A percentile compares a stretch with the other conserved stretches of the same genome.
These are phyloP conservation scores for Charadrius vociferus DNA, from an alignment of 2,113 vertebrate species.

Conservation along the genomic window DNA sequence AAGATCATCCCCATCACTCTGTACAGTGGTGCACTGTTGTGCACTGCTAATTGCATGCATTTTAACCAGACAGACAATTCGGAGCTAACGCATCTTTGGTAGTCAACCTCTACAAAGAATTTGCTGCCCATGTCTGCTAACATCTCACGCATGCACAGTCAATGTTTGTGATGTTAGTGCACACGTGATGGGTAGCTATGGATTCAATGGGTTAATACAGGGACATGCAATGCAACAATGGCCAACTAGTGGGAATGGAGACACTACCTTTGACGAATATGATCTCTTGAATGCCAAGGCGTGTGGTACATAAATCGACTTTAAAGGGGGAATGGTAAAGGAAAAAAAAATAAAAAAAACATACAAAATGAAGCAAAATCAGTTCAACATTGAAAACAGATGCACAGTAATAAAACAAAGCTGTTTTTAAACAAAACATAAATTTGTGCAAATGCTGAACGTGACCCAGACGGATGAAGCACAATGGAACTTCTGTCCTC, in stretches of 20 bases:
- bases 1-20: background rate
- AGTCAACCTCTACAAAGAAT: background rate
- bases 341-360: constrained; percentile 76
- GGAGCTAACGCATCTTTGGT: background rate
- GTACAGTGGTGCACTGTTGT: background rate
- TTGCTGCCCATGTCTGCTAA: background rate
- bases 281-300: constrained; percentile 97
- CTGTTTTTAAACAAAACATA: constrained; percentile 13
- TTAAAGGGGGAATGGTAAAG: constrained; percentile 79
- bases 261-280: constrained; percentile 96
- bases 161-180: constrained; percentile 66
- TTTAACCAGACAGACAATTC: background rate
- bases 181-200: constrained; percentile 13
- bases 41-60: constrained; percentile 43
- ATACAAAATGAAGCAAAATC: constrained; percentile 86
- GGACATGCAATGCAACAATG: constrained; percentile 77
- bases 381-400: constrained; percentile 77
- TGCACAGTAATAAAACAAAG: constrained; percentile 56
- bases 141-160: constrained; percentile 58
- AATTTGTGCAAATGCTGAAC: constrained; percentile 4
- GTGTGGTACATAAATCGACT: constrained; percentile 97
- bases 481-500: background rate
- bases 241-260: constrained; percentile 71
- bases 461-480: background rate
- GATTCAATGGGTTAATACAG: constrained; percentile 65